Base-by-base conservation (phyloP, 2,797 vertebrate genomes). In the Pseudomugil tenellus region DNA sequence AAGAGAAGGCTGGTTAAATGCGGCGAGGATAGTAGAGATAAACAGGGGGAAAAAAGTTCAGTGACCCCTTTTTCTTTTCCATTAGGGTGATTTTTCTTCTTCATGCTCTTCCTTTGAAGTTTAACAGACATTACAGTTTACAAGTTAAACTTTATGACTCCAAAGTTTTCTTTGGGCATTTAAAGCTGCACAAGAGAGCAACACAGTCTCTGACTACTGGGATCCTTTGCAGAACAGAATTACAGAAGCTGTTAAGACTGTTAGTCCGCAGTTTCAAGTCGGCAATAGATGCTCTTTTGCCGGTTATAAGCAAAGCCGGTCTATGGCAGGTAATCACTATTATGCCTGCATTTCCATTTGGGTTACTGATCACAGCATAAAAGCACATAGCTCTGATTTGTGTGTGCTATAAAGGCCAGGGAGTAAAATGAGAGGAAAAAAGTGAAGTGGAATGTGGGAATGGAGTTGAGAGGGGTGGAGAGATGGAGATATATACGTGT, bases 301-400 rank as follows among this genome's bases (percentile, higher is more conserved):
- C 46, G 76, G n/a, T 85, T 84, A 79, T 83, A 84, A 80, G 74
- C 88, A 84, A 82, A 85, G 85, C 86, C 56, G 3, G 54, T 58
- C 84, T 70, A 83, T 91, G 91, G 84, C 88, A 90, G 90, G 80
- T 90, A 90, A 92, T 92, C 84, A 86, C 81, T 87, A 86, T 87
- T 83, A 79, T 58, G 77, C 77, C 79, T 41, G 71, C 67, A 29
- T 81, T 86, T 85, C 91, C 85, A 89, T 92, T 90, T 81, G 76
- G 81, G 87, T 83, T 84, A 89, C 79, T 91, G 89, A 89, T 92
- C 83, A 89, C 81, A 41, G 79, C 84, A 83, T 88, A 84, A 88
- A 90, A 89, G 76, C 77, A 70, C 76, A 56, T 75, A 66, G 71
- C 70, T 63, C 59, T 90, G 91, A 92, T 90, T 89, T 91, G 89